Base-by-base conservation (phyloP, 2,113 vertebrate genomes). In the Notechis scutatus region DNA sequence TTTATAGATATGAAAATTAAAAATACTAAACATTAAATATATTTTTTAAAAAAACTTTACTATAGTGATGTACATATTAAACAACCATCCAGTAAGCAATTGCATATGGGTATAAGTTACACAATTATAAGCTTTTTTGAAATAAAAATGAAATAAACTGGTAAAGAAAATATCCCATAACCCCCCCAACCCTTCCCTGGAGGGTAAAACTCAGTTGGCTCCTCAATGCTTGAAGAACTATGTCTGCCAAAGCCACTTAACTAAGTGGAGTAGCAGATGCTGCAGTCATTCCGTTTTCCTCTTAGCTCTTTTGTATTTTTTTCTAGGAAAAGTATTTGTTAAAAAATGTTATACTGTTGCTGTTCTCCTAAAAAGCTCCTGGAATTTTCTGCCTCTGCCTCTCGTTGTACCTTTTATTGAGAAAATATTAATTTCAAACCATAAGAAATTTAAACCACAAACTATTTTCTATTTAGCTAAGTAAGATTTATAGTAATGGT, bases 231-330 rank as follows among this genome's bases (percentile, higher is more conserved):
- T 42, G 26, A 56, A 85, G 47, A 85, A 14, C 20, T 24, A 92
- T 26, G 34, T 15, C 42, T 52, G 91, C 91, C 45, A 57, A 26
- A 20, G 26, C 47, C 26, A 57, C 26, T 89, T n/a, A 18, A 42
- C 87, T 85, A n/a, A 89, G 50, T 89, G 87, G 8, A 81, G 47
- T 50, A 89, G 42, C 61, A 92, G 61, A 92, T 92, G 87, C 39
- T 8, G 11, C 50, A 47, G 5, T 92, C 87, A 2, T 34, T 81
- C 87, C 47, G 34, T 52, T 92, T 42, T 8, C 47, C 86, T 61
- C 56, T 45, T 47, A 56, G 47, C 29, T 81, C 14, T 89, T 89
- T 85, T 57, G 18, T 54, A 89, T 85, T 23, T 89, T 92, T 89
- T 54, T 23, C 15, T 57, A 26, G 50, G 69, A 52, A 26, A 89